These are phyloP conservation scores for Ceratina japonica DNA, from an alignment of 1,140 invertebrate species.

Conservation along the genomic window DNA sequence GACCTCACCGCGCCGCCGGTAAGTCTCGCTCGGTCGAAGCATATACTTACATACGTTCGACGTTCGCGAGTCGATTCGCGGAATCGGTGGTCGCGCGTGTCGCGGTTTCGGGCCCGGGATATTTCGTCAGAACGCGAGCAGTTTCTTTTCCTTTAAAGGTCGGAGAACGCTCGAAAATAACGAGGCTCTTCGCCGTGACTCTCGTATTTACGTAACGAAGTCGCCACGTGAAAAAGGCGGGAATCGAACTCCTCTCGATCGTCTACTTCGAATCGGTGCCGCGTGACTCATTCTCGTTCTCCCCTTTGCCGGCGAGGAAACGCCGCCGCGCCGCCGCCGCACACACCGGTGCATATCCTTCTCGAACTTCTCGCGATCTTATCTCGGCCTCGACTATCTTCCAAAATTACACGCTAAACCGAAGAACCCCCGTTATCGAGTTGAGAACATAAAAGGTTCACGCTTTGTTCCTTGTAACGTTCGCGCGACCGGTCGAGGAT, in stretches of 20 bases:
- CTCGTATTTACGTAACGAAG: conserved; percentile 57
- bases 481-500: conserved; percentile 6
- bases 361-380: too few species aligned
- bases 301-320: neutral
- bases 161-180: conserved; percentile 49
- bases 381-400: too few species aligned
- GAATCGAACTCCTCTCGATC: conserved; percentile 36
- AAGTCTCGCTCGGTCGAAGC: conserved; percentile 47
- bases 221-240: conserved; percentile 47
- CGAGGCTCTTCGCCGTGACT: conserved; percentile 18
- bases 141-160: conserved; percentile 64
- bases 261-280: conserved; percentile 26
- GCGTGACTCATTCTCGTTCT: neutral
- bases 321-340: too few species aligned
- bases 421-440: too few species aligned
- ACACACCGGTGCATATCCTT: too few species aligned
- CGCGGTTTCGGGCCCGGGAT: neutral
- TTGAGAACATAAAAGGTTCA: too few species aligned
- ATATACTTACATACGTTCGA: too few species aligned
- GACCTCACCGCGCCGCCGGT: conserved; percentile 74
- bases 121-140: conserved; percentile 37
- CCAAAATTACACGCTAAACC: too few species aligned
- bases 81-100: too few species aligned
- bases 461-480: too few species aligned
- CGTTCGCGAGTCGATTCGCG: too few species aligned